These are phyloP conservation scores for Parotia lawesii DNA, from an alignment of 2,113 vertebrate genomes.

Conservation along the genomic window DNA sequence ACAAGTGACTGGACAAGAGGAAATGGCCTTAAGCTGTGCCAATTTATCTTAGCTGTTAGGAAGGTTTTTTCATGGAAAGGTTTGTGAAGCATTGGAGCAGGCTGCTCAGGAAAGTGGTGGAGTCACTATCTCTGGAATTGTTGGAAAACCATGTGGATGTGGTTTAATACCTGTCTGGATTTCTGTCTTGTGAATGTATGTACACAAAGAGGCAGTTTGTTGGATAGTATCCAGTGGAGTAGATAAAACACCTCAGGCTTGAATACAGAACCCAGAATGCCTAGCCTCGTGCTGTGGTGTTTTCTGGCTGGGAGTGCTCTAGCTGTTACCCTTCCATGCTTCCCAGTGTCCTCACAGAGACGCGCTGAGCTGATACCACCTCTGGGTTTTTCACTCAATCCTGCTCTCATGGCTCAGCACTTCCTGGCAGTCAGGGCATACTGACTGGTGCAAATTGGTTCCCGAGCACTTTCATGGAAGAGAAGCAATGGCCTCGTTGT, in stretches of 20 bases:
- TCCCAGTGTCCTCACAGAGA: not conserved
- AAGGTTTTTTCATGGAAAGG: not conserved
- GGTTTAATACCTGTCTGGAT: not conserved
- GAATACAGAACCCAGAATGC: not conserved
- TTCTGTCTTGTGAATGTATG: not conserved
- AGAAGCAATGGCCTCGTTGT: fast-evolving
- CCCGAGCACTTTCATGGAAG: not conserved
- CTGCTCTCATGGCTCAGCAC: not conserved
- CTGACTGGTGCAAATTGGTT: not conserved
- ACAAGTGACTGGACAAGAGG: not conserved
- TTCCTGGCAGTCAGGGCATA: not conserved
- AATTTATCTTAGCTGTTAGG: not conserved
- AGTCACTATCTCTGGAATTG: not conserved
- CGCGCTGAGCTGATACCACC: not conserved
- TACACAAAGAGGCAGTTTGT: not conserved
- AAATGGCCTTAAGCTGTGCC: not conserved
- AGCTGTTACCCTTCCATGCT: not conserved
- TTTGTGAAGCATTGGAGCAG: not conserved
- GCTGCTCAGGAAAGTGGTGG: not conserved
- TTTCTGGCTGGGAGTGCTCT: not conserved
- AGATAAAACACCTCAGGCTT: not conserved
- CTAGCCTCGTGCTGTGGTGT: not conserved
- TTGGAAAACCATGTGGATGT: not conserved
- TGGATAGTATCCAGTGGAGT: not conserved
- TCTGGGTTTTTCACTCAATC: not conserved